A percentile compares a stretch with the other conserved stretches of the same genome.
Evolutionary conservation across 2,888 invertebrate species (phyloP).

Genomic region (Carabus problematicus): DNA sequence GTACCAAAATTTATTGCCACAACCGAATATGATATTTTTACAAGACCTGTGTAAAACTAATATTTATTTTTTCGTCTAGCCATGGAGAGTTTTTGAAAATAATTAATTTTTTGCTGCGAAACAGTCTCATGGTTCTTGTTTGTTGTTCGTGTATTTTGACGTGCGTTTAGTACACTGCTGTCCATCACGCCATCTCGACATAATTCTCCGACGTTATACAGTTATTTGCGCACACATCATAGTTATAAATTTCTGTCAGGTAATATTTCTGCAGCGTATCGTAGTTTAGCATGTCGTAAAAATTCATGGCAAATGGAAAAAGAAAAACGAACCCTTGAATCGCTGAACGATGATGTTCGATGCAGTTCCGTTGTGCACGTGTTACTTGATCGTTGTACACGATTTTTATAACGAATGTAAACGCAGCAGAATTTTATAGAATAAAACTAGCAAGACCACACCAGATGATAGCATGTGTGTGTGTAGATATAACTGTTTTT

Average conservation of each 20-base stretch:
- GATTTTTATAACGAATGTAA: conserved; percentile 23
- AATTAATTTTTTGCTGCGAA: not conserved
- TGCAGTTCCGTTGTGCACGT: conserved; percentile 10
- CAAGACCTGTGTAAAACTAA: too few species aligned
- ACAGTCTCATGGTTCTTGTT: too few species aligned
- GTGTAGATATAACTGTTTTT: conserved; percentile 37
- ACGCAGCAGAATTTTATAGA: conserved; percentile 17
- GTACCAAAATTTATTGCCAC: too few species aligned
- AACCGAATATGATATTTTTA: too few species aligned
- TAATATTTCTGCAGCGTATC: too few species aligned
- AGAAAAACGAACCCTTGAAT: not conserved
- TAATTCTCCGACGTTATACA: too few species aligned
- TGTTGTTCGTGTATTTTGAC: not conserved
- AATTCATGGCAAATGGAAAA: not conserved
- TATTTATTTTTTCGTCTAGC: not conserved
- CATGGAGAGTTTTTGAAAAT: not conserved
- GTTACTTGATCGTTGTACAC: conserved; percentile 15
- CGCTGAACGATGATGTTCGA: conserved; percentile 18
- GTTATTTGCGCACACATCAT: too few species aligned
- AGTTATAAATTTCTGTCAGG: too few species aligned
- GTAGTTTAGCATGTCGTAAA: too few species aligned
- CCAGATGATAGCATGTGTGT: not conserved
- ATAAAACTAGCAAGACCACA: conserved; percentile 11
- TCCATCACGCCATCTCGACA: too few species aligned
- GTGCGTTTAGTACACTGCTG: conserved; percentile 15